Base-by-base conservation (phyloP, 2,797 vertebrate genomes). In the Typhlichthys subterraneus region DNA sequence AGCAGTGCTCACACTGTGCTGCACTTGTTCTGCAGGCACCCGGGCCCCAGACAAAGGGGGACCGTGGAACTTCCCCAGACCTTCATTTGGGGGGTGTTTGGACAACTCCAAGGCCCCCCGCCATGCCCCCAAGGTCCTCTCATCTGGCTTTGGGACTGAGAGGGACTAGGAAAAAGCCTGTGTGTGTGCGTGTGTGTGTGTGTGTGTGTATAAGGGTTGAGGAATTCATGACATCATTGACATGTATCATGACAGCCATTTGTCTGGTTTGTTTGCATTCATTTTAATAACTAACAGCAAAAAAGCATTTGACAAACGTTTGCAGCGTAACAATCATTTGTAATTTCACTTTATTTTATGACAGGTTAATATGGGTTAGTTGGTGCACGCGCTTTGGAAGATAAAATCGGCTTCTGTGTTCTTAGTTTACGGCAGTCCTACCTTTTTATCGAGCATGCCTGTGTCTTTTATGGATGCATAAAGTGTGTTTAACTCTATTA, bases 1-100 rank as follows among this genome's bases (percentile, higher is more conserved):
- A 11, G 45, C 66, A 72, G 69, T 63, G 63, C 64, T 61, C 5
- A 59, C 75, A 89, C 83, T 94, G 91, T 90, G 84, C 81, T 80
- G 83, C 84, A 89, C 87, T 94, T 93, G 91, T 92, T 92, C 90
- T 62, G 0, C 61, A 17, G 81, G 69, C 75, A 54, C 70, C 75
- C 23, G 45, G 33, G 70, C 62, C 51, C 50, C 52, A 56, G 23
- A 68, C 77, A 65, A 87, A 84, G 83, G 81, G 88, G 80, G 84
- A 0, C 13, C 82, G 58, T 82, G 75, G 88, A 85, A 86, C 80
- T 5, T 59, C 81, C 87, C 84, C 80, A 55, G 75, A 90, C 87
- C 90, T 85, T 79, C 84, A 81, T 89, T 89, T 67, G 17, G 86
- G 17, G 86, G 86, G 33, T 73, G 88, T 92, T 93, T 91, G 84